Conservation (phyloP, 2,113 vertebrate genomes). For the Dissostichus mawsoni region DNA sequence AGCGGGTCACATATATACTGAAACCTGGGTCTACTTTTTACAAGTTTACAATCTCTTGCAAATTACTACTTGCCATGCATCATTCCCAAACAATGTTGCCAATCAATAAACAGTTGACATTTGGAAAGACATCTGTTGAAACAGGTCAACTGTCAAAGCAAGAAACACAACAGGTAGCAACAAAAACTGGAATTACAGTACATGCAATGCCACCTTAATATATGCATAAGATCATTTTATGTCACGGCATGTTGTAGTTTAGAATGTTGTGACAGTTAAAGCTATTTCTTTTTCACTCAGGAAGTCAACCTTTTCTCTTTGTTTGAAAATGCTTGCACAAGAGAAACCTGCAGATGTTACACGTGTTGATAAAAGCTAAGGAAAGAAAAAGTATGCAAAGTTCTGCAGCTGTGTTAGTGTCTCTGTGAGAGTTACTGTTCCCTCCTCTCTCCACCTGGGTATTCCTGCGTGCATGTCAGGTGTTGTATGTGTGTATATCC, state of each 20-base stretch:
- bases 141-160: constrained; percentile 39
- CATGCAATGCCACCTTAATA: constrained; percentile 3
- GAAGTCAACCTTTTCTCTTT: not conserved
- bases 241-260: not conserved
- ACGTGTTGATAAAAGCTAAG: constrained; percentile 3
- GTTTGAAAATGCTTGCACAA: constrained; percentile 4
- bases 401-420: constrained; percentile 26
- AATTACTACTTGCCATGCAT: not conserved
- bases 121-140: constrained; percentile 38
- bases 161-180: constrained; percentile 72
- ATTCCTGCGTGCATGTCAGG: constrained; percentile 29
- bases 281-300: not conserved
- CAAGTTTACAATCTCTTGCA: not conserved
- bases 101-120: constrained; percentile 31
- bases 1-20: too few species aligned
- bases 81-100: constrained; percentile 25
- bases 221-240: not conserved
- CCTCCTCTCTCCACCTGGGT: constrained; percentile 52
- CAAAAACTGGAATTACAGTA: constrained; percentile 55
- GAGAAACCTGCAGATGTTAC: not conserved
- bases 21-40: not conserved
- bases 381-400: constrained; percentile 17
- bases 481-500: constrained; percentile 4
- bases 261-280: constrained; percentile 3
- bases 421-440: constrained; percentile 17